Conservation (phyloP, 2,888 invertebrate genomes). For the Sialis lutaria region DNA sequence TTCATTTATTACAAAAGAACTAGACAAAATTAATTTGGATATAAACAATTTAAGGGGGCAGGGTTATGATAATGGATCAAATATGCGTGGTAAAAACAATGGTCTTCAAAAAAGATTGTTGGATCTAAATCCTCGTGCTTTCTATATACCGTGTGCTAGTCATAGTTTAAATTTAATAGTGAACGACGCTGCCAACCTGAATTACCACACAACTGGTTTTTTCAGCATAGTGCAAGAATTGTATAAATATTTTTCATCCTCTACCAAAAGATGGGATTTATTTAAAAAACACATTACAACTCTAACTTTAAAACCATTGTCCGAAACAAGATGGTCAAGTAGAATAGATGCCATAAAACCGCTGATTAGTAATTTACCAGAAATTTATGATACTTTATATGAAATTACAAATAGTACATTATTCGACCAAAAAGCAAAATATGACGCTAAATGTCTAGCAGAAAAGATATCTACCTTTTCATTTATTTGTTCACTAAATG, state of each 20-base stretch:
- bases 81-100: slow-evolving; percentile 12
- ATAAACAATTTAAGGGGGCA: slow-evolving; percentile 9
- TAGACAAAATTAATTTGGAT: slow-evolving; percentile 6
- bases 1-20: slow-evolving; percentile 6
- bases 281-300: slow-evolving; percentile 8
- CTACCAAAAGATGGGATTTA: slow-evolving; percentile 10
- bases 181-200: slow-evolving; percentile 12
- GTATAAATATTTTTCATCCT: slow-evolving; percentile 12
- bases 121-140: slow-evolving; percentile 11
- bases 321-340: slow-evolving; percentile 11
- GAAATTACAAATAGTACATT: slow-evolving; percentile 5
- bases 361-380: slow-evolving; percentile 8
- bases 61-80: slow-evolving; percentile 11
- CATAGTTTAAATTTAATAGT: slow-evolving; percentile 15
- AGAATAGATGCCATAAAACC: slow-evolving; percentile 11
- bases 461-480: slow-evolving; percentile 6
- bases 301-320: slow-evolving; percentile 11
- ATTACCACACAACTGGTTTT: slow-evolving; percentile 9
- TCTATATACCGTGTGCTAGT: slow-evolving; percentile 14
- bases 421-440: slow-evolving; percentile 4
- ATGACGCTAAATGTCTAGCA: background rate
- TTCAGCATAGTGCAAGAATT: slow-evolving; percentile 13
- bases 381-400: slow-evolving; percentile 10
- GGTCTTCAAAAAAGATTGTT: slow-evolving; percentile 12
- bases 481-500: slow-evolving; percentile 7